Base-by-base conservation (phyloP, 2,888 invertebrate species). In the Yponomeuta plumbellus region DNA sequence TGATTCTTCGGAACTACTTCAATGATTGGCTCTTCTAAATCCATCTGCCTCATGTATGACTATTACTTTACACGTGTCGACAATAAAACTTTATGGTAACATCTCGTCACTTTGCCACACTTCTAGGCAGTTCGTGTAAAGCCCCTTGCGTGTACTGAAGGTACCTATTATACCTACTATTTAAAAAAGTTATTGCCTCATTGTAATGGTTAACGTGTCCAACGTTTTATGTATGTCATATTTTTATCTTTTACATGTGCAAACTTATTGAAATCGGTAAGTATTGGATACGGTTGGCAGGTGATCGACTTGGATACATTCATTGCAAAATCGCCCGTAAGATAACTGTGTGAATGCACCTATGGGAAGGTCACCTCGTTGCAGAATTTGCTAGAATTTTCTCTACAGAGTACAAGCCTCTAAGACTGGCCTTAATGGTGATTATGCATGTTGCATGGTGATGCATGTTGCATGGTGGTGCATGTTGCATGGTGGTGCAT, bases 21-120 rank as follows among this genome's bases (percentile, higher is more conserved):
- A 34, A 34, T 34, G 34, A 52, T 1, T 3, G 17, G 44, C 13
- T 17, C 44, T 52, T 52, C 44, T 52, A 17, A 52, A 17, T 52
- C 44, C 44, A 13, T 13, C 44, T 52, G 44, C 17, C 44, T 52
- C 5, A 52, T 52, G 44, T 17, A 0, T 59, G 17, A 23, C 59
- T 59, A 77, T 84, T 76, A 80, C 72, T 68, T 76, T 87, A 84
- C 88, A 88, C 89, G 89, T 88, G 89, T 87, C 81, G 74, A 75
- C 74, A 81, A 90, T 90, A 88, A 90, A 88, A 80, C 76, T 86
- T 87, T 86, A 87, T 88, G 86, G 79, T 22, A 59, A 59, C 59
- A 59, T 34, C 34, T 20, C 57, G 22, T 17, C 44, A 52, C 17
- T 5, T 17, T 17, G 17, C 17, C 44, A 52, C 44, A 52, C 44